These are phyloP conservation scores for Apodemus speciosus DNA, from an alignment of 2,113 vertebrate species.

Conservation along the genomic window DNA sequence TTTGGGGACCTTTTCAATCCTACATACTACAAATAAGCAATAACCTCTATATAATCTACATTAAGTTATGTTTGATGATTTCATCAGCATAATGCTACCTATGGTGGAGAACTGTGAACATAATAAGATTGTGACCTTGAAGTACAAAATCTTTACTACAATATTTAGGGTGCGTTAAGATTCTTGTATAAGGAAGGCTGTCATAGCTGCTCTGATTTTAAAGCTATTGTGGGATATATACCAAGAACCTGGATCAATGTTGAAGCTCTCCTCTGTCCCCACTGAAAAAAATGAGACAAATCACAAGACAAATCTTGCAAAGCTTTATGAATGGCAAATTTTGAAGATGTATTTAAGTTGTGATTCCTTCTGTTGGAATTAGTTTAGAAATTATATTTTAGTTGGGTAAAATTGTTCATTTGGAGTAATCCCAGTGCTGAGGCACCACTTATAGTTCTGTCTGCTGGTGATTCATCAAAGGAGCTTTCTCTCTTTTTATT, in stretches of 20 bases:
- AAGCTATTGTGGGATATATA: background rate
- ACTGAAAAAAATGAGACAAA: background rate
- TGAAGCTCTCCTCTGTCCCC: background rate
- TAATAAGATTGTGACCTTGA: no score
- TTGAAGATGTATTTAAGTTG: background rate
- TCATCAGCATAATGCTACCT: background rate
- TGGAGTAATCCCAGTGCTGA: no score
- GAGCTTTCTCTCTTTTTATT: background rate
- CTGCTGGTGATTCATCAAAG: background rate
- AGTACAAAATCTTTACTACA: background rate
- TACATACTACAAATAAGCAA: background rate
- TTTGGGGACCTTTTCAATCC: background rate
- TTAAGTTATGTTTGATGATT: background rate
- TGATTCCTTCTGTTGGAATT: background rate
- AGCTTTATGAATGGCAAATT: background rate
- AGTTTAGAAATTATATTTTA: background rate
- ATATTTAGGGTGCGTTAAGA: background rate
- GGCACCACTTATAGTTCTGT: background rate
- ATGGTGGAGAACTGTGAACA: background rate
- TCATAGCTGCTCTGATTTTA: background rate
- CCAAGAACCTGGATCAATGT: no score
- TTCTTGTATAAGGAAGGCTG: background rate
- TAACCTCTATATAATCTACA: background rate
- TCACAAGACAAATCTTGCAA: background rate
- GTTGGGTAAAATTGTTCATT: background rate